Base-by-base conservation (phyloP, 2,113 vertebrate genomes). In the Triplophysa rosa region DNA sequence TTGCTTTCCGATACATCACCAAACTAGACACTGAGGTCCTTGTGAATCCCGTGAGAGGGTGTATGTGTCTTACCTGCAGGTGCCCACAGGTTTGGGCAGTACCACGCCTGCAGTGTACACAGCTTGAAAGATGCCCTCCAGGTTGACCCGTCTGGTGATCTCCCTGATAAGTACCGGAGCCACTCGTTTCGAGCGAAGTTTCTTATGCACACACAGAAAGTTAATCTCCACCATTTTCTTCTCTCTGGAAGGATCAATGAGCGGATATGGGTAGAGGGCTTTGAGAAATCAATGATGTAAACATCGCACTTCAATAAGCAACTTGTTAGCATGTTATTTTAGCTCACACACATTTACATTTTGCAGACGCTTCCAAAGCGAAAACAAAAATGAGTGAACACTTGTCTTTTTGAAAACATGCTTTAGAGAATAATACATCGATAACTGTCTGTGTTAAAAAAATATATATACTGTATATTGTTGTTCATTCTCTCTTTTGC, bases 221-320 rank as follows among this genome's bases (percentile, higher is more conserved):
- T 99, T 99, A 83, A 99, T 99, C 91, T 99, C 98, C 49, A 99
- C 98, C 97, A 99, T 99, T 89, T 95, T 98, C 91, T 98, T 99
- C 83, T 96, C 94, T 88, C 98, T 99, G 74, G 62, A 49, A 49
- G 16, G 13, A 70, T 77, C 45, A 66, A 11, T 54, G 13, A 67
- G 29, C 67, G 59, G 33, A 26, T 1, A 47, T 14, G 26, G 11
- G 21, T 65, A 1, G 29, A 17, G 10, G 10, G 42, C 42, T 45
- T 45, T 45, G 42, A 45, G 42, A 45, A 45, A 37, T 17, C 24
- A 56, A 7, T 10, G 52, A 11, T 13, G 11, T 29, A 10, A 19
- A 29, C 47, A n/a, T 3, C 63, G 5, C 19, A 69, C 42, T 42
- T 42, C 10, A 42, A 10, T 1, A 42, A 42, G 9, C 40, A 42